Percentiles rank a stretch among this genome's conserved stretches.
phyloP scores from a whole-genome alignment of 2,113 vertebrate species.

The Todiramphus chloris region DNA sequence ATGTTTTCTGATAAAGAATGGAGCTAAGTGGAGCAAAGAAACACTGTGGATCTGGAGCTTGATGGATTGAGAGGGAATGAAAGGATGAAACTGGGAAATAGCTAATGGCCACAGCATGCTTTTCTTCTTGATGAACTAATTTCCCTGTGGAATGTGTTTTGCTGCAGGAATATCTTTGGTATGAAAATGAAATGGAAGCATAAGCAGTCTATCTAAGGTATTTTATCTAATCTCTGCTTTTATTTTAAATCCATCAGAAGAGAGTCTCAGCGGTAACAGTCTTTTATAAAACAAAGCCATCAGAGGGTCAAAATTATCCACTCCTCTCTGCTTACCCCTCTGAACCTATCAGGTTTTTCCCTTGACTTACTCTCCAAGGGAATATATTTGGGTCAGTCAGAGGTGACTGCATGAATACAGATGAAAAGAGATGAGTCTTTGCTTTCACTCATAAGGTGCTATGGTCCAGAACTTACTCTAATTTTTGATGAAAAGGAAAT shows the following conservation, averaged over 20 bases:
- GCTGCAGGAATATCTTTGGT: slow-evolving; percentile 11
- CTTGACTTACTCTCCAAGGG: neutral
- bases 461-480: neutral
- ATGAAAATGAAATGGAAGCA: slow-evolving; percentile 41
- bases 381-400: neutral
- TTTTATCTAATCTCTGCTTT: slow-evolving; percentile 17
- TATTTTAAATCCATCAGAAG: slow-evolving; percentile 20
- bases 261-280: neutral
- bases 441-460: neutral
- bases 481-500: neutral
- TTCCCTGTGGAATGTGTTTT: slow-evolving; percentile 16
- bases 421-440: neutral
- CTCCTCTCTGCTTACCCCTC: neutral
- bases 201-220: slow-evolving; percentile 12
- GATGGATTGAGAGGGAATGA: neutral
- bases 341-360: neutral
- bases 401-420: neutral
- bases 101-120: neutral
- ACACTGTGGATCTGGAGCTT: neutral
- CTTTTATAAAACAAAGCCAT: neutral
- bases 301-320: neutral
- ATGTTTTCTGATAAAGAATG: neutral
- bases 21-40: neutral
- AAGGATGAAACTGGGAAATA: neutral
- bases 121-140: neutral